phyloP scores from a whole-genome alignment of 2,888 invertebrate species.

The Acleris laterana region DNA sequence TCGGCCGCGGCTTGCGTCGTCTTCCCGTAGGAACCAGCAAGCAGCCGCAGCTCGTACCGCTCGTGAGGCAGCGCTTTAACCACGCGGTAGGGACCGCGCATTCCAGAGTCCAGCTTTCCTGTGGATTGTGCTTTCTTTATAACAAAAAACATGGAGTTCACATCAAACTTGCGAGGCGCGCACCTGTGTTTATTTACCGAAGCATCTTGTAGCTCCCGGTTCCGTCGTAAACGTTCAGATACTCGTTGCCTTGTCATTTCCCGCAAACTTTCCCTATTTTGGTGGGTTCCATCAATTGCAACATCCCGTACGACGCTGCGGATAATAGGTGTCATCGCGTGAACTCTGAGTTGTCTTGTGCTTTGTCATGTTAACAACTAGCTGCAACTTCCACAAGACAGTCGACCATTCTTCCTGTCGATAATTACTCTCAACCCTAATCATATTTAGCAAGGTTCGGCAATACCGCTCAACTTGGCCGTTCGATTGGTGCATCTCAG shows the following conservation, averaged over 20 bases:
- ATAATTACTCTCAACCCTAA: not conserved
- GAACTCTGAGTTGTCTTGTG: not conserved
- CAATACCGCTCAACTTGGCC: not conserved
- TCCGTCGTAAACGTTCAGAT: not conserved
- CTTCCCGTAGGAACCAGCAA: not conserved
- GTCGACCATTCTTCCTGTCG: not conserved
- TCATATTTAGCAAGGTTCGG: not conserved
- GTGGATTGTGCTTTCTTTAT: not conserved
- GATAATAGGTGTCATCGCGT: not conserved
- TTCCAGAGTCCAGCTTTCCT: conserved; percentile 2
- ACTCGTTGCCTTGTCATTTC: not conserved
- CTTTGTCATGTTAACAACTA: not conserved
- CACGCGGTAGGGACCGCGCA: conserved; percentile 1
- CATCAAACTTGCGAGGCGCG: not conserved
- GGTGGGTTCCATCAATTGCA: not conserved
- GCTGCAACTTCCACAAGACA: not conserved
- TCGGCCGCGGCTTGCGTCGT: no score
- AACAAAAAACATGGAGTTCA: not conserved
- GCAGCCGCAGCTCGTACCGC: not conserved
- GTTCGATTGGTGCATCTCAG: not conserved
- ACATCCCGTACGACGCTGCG: not conserved
- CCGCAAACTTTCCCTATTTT: not conserved
- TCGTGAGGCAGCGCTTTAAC: not conserved
- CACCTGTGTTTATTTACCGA: not conserved
- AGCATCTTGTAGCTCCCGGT: not conserved